Evolutionary conservation across 2,113 vertebrate species (phyloP).

Genomic region (Bubalus kerabau): DNA sequence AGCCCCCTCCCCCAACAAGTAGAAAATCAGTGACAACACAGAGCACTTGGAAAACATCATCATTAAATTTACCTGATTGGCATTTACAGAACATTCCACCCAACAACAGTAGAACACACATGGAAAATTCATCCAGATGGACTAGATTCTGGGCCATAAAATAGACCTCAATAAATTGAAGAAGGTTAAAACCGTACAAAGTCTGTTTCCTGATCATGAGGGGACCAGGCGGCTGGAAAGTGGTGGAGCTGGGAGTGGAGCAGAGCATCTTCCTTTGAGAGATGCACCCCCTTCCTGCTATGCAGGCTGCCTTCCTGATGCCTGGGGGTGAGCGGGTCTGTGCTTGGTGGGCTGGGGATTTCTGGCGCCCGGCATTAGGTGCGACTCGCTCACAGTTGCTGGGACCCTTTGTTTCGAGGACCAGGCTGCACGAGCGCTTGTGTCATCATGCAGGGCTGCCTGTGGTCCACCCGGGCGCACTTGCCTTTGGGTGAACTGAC

Average conservation of each 20-base stretch:
- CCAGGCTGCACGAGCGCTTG: not conserved
- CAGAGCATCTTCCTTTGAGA: not conserved
- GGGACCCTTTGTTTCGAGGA: not conserved
- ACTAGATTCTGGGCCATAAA: not conserved
- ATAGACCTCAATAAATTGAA: not conserved
- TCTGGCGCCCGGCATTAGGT: rapidly evolving
- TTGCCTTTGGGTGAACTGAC: not conserved
- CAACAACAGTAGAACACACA: too few relatives aligned
- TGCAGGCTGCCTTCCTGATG: not conserved
- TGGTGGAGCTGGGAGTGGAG: not conserved
- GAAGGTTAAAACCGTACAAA: not conserved
- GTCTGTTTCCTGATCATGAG: not conserved
- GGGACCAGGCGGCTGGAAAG: too few relatives aligned
- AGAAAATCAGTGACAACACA: not conserved
- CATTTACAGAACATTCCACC: not conserved
- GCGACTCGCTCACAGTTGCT: not conserved
- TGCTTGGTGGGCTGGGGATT: rapidly evolving
- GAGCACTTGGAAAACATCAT: not conserved
- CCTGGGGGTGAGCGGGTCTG: rapidly evolving
- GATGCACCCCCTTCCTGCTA: not conserved
- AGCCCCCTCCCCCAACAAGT: not conserved
- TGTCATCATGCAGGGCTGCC: not conserved
- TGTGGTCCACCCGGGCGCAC: not conserved
- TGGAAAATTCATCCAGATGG: not conserved
- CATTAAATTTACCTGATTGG: not conserved